A percentile compares a stretch with the other conserved stretches of the same genome.
phyloP scores from a whole-genome alignment of 2,113 vertebrate genomes.

The Ophiodon elongatus region DNA sequence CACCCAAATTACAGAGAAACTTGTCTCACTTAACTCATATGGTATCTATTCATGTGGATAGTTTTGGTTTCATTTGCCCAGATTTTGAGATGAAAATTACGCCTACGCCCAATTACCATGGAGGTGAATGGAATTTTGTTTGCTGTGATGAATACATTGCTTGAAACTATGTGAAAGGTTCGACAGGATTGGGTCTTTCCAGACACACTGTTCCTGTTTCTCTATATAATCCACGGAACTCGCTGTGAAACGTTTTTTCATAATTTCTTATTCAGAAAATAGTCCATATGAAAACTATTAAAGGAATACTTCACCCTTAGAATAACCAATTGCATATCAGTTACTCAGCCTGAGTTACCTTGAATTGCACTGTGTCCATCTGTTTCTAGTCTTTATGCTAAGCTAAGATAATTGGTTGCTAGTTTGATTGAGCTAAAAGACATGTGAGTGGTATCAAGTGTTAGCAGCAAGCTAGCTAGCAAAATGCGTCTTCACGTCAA shows the following conservation, averaged over 20 bases:
- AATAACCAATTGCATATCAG: not conserved
- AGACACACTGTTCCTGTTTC: not conserved
- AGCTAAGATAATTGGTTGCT: no score
- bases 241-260: not conserved
- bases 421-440: no score
- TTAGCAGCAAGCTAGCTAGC: no score
- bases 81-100: not conserved
- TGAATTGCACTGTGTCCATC: not conserved
- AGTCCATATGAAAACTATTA: not conserved
- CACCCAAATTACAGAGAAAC: constrained; percentile 35
- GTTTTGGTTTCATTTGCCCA: constrained; percentile 1
- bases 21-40: not conserved
- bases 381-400: no score
- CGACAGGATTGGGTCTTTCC: not conserved
- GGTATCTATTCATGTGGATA: not conserved
- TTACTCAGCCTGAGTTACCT: not conserved
- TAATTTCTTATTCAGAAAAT: not conserved
- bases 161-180: not conserved
- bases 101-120: not conserved
- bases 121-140: not conserved
- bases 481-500: no score
- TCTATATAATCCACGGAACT: not conserved
- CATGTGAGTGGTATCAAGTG: no score
- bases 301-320: not conserved
- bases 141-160: not conserved